Evolutionary conservation across 2,888 invertebrate genomes (phyloP).

Genomic region (Microctonus brassicae): DNA sequence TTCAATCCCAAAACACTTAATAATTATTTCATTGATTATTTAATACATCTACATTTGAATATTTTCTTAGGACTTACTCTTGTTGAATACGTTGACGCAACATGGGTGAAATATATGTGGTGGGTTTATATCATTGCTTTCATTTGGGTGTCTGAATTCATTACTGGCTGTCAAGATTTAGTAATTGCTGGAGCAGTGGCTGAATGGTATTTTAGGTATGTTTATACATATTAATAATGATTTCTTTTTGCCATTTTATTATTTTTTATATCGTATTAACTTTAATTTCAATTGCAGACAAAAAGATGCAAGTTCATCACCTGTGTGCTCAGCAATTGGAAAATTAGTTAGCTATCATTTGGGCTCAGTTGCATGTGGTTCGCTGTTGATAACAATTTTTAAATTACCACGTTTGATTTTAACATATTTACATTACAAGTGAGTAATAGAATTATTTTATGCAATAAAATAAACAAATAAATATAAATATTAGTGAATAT

Average conservation of each 20-base stretch:
- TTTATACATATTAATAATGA: neutral
- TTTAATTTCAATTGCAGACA: slow-evolving; percentile 76
- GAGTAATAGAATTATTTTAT: slow-evolving; percentile 67
- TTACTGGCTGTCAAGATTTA: slow-evolving; percentile 94
- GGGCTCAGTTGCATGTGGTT: slow-evolving; percentile 95
- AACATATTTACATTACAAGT: slow-evolving; percentile 91
- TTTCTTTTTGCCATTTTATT: neutral
- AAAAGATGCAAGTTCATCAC: slow-evolving; percentile 77
- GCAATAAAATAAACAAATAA: neutral
- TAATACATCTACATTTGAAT: too few relatives aligned
- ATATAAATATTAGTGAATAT: neutral
- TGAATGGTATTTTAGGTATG: slow-evolving; percentile 91
- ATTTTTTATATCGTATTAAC: too few relatives aligned
- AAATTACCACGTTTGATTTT: slow-evolving; percentile 91
- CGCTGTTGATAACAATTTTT: slow-evolving; percentile 91
- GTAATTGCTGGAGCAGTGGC: slow-evolving; percentile 94
- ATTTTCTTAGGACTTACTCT: slow-evolving; percentile 73
- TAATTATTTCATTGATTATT: neutral
- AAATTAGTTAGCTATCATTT: slow-evolving; percentile 89
- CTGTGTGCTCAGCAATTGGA: slow-evolving; percentile 80
- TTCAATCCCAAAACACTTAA: slow-evolving; percentile 1
- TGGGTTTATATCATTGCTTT: slow-evolving; percentile 87
- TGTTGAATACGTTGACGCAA: slow-evolving; percentile 81
- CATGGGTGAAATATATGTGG: slow-evolving; percentile 92
- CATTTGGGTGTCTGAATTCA: slow-evolving; percentile 94